Conservation (phyloP, 2,113 vertebrate species). For the Lontra canadensis region DNA sequence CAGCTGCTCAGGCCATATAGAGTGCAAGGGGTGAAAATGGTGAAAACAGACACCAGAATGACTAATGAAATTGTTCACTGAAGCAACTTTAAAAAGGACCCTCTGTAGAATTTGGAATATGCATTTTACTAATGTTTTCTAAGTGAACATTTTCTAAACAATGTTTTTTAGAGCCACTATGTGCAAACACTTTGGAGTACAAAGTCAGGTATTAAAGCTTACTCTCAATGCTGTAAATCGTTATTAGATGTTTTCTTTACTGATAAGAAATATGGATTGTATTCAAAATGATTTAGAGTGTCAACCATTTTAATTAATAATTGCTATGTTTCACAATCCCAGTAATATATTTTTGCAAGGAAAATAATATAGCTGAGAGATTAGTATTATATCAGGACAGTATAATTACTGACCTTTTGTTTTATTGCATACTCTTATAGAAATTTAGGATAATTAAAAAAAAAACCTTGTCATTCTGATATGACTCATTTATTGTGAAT, state of each 20-base stretch:
- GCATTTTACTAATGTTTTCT: neutral
- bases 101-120: neutral
- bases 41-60: neutral
- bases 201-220: neutral
- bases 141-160: neutral
- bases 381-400: constrained; percentile 27
- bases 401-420: constrained; percentile 49
- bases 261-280: neutral
- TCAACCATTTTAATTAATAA: constrained; percentile 52
- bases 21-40: neutral
- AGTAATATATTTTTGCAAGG: constrained; percentile 23
- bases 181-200: neutral
- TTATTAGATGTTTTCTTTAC: neutral
- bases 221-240: neutral
- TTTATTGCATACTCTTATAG: constrained; percentile 3
- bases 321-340: neutral
- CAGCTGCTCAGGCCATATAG: neutral
- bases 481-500: constrained; percentile 48
- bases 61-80: neutral
- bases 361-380: constrained; percentile 42
- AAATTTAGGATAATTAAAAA: constrained; percentile 49
- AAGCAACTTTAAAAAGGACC: neutral
- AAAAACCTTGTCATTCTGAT: neutral
- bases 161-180: neutral
- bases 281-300: neutral